Percentiles rank a stretch among this genome's conserved stretches.
phyloP scores from a whole-genome alignment of 30 jellyfish, hydroid and myxozoan genomes.

The Sanderia malayensis region DNA sequence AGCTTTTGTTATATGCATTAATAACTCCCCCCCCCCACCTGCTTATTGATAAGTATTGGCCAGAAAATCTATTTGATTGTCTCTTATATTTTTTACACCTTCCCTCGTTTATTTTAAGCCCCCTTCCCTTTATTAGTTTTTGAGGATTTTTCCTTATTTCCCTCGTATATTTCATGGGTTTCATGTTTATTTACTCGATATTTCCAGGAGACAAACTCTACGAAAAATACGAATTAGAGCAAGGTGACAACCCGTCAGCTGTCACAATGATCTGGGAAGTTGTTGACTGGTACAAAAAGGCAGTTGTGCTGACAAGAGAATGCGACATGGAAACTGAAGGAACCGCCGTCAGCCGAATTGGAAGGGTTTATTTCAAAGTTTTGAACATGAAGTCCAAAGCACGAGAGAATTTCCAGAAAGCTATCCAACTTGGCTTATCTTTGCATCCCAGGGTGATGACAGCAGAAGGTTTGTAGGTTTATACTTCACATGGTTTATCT shows the following conservation, averaged over 20 bases:
- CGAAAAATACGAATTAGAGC: not conserved
- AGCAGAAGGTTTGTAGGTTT: too few species aligned
- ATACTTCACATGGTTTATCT: too few species aligned
- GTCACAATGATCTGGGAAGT: constrained; percentile 65
- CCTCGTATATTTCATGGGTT: too few species aligned
- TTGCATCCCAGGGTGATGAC: constrained; percentile 46
- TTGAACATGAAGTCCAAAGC: constrained; percentile 46
- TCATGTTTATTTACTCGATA: too few species aligned
- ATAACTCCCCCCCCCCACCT: too few species aligned
- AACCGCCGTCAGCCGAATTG: constrained; percentile 73
- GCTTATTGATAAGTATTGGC: too few species aligned
- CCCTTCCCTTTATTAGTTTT: too few species aligned
- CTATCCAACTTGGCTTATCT: constrained; percentile 56
- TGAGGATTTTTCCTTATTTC: too few species aligned
- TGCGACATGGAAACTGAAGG: constrained; percentile 69
- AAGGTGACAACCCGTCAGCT: not conserved
- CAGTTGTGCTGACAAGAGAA: constrained; percentile 62
- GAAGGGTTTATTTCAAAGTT: constrained; percentile 42
- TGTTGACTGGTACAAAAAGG: constrained; percentile 65
- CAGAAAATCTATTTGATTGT: too few species aligned
- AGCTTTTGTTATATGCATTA: too few species aligned
- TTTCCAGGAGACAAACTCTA: constrained; percentile 37
- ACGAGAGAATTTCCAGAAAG: constrained; percentile 31
- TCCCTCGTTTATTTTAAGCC: too few species aligned
- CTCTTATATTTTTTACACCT: too few species aligned